phyloP scores from a whole-genome alignment of 2,797 vertebrate genomes.

The Falco biarmicus region DNA sequence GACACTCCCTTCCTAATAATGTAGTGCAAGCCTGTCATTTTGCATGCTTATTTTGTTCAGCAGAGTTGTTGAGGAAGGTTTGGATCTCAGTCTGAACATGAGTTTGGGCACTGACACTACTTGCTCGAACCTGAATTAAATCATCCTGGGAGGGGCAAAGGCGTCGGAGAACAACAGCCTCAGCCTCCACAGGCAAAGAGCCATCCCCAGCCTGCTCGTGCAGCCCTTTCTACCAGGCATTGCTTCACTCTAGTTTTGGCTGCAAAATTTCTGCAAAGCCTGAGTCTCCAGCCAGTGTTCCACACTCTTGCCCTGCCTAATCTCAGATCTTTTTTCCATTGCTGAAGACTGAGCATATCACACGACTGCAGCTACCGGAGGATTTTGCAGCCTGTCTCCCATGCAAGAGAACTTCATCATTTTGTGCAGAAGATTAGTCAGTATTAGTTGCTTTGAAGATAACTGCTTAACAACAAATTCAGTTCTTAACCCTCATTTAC shows the following conservation, averaged over 20 bases:
- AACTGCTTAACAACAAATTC: conserved; percentile 45
- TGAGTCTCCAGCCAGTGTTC: neutral
- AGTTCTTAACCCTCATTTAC: conserved; percentile 42
- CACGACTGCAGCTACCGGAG: neutral
- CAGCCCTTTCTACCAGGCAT: neutral
- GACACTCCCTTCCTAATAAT: neutral
- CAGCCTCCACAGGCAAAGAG: neutral
- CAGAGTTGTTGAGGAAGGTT: neutral
- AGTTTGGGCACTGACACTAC: neutral
- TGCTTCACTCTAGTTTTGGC: neutral
- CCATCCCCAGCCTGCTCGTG: neutral
- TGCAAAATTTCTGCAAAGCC: neutral
- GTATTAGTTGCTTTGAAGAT: conserved; percentile 56
- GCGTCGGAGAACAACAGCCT: neutral
- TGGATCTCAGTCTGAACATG: neutral
- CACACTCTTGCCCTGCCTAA: neutral
- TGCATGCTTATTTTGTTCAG: neutral
- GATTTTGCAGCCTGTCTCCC: neutral
- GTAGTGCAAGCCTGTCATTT: neutral
- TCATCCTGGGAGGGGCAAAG: neutral
- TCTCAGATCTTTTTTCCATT: neutral
- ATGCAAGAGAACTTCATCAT: neutral
- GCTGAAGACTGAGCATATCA: neutral
- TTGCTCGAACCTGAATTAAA: conserved; percentile 20
- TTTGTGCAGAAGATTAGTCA: conserved; percentile 10